Conservation (phyloP, 2,113 vertebrate species). For the Oceanites oceanicus region DNA sequence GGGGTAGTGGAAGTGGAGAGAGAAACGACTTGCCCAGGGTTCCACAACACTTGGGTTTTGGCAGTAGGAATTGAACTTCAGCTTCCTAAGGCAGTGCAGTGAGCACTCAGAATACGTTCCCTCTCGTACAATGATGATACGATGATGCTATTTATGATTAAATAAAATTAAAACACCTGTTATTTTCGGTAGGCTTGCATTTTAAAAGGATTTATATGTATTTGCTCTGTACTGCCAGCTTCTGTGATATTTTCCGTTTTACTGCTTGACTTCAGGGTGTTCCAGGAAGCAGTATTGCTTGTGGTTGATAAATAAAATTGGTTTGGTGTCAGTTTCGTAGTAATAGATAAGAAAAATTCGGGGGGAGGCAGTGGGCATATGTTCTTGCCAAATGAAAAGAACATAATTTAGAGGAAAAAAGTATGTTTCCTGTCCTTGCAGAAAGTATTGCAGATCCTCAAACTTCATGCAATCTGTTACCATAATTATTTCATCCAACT, state of each 20-base stretch:
- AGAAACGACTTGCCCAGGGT: background rate
- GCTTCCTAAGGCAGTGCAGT: background rate
- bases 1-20: background rate
- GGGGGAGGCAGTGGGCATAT: slow-evolving; percentile 41
- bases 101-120: background rate
- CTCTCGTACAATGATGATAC: background rate
- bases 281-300: background rate
- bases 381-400: slow-evolving; percentile 40
- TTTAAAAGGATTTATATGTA: background rate
- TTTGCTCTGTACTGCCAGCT: background rate
- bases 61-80: background rate
- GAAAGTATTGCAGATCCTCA: slow-evolving; percentile 30
- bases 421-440: slow-evolving; percentile 35
- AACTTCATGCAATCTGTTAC: slow-evolving; percentile 31
- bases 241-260: background rate
- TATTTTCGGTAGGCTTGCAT: background rate
- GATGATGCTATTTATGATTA: background rate
- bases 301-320: background rate
- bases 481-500: slow-evolving; percentile 31
- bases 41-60: background rate
- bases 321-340: background rate
- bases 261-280: background rate
- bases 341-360: background rate
- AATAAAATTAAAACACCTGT: background rate
- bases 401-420: slow-evolving; percentile 40